phyloP scores from a whole-genome alignment of 2,888 invertebrate species.

The Glyphotaelius pellucidus region DNA sequence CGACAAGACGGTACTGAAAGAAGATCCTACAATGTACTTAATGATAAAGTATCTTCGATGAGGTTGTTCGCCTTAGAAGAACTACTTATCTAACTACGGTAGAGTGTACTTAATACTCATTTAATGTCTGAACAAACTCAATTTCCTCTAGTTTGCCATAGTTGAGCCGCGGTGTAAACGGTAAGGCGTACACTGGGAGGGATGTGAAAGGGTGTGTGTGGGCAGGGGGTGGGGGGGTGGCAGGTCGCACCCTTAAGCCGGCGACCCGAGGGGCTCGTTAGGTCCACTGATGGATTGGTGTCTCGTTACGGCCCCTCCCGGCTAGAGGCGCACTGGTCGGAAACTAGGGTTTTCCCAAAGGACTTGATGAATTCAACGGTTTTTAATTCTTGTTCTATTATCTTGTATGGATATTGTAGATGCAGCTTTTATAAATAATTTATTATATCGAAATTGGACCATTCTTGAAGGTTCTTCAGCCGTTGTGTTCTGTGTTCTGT shows the following conservation, averaged over 20 bases:
- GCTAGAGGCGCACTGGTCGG: constrained; percentile 14
- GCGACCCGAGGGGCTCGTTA: constrained; percentile 52
- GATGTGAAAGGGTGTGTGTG: background rate
- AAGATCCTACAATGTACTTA: background rate
- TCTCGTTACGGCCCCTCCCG: constrained; percentile 48
- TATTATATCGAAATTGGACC: background rate
- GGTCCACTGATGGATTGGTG: constrained; percentile 61
- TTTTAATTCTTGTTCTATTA: background rate
- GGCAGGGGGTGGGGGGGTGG: background rate
- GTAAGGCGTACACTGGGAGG: background rate
- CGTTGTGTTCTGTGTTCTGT: too few relatives aligned
- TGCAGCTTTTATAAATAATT: background rate
- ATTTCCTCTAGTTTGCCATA: background rate
- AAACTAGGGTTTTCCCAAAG: background rate
- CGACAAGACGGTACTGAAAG: background rate
- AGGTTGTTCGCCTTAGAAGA: background rate
- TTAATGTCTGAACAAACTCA: constrained; percentile 2
- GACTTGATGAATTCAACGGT: background rate
- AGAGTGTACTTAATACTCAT: background rate
- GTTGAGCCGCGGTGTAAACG: background rate
- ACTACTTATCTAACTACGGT: background rate
- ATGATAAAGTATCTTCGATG: background rate
- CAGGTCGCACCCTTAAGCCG: constrained; percentile 36
- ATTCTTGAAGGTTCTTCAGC: background rate
- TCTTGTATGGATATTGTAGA: background rate